Evolutionary conservation across 2,113 vertebrate genomes (phyloP).

Genomic region (Perca flavescens): DNA sequence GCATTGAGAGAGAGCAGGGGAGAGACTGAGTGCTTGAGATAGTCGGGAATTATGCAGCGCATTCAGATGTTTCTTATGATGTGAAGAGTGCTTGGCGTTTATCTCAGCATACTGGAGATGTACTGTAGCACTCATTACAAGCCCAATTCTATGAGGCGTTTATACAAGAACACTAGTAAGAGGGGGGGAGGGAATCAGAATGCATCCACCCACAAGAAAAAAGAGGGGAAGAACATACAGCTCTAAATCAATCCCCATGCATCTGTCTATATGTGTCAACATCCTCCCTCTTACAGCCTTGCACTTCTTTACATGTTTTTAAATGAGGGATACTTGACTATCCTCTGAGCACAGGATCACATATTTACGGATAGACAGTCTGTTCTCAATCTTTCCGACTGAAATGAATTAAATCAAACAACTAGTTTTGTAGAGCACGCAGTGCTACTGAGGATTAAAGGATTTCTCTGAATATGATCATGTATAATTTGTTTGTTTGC

Average conservation of each 20-base stretch:
- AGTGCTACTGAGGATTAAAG: constrained; percentile 23
- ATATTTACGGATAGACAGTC: background rate
- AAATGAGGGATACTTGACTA: constrained; percentile 2
- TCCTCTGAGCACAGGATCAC: constrained; percentile 6
- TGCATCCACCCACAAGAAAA: constrained; percentile 13
- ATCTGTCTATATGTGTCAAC: constrained; percentile 30
- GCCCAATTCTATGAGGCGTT: constrained; percentile 30
- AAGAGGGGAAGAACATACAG: constrained; percentile 5
- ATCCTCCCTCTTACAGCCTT: background rate
- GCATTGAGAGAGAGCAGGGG: constrained; percentile 52
- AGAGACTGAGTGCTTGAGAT: constrained; percentile 22
- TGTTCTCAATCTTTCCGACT: background rate
- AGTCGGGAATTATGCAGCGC: constrained; percentile 45
- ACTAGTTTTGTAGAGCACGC: background rate
- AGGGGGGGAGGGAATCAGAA: constrained; percentile 4
- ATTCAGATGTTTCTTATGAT: constrained; percentile 52
- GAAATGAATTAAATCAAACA: constrained; percentile 10
- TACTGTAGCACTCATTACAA: constrained; percentile 47
- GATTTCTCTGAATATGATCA: background rate
- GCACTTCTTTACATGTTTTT: constrained; percentile 5
- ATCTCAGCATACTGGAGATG: constrained; percentile 35
- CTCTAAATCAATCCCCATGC: constrained; percentile 40
- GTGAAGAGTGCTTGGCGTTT: constrained; percentile 30
- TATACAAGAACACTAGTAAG: background rate
- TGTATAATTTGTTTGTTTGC: background rate